Base-by-base conservation (phyloP, 2,797 vertebrate species). In the Microhierax caerulescens region DNA sequence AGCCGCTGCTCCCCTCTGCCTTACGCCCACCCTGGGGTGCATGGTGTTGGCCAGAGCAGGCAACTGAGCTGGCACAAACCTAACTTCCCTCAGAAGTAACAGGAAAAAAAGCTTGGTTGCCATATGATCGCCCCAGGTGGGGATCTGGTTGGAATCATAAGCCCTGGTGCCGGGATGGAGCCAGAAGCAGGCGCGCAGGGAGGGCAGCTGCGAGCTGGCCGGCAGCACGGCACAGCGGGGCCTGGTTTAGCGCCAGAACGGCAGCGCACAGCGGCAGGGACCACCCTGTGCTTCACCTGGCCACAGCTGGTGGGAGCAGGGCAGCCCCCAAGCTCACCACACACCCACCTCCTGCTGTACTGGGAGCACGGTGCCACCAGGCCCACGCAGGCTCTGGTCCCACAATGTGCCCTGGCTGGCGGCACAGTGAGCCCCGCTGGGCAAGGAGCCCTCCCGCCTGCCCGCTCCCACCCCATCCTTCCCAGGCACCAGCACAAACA, bases 391-490 rank as follows among this genome's bases (percentile, higher is more conserved):
- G 25, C 30, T 23, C 22, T 4, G 30, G 48, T 28, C 36, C 36
- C 16, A 9, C 5, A 0, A 1, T 21, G 32, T 22, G 68, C 45
- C 36, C 0, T 2, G 12, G 19, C 50, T 5, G 68, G 41, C 2
- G 53, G 34, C 8, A 2, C 6, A 43, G 21, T 3, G 1, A 70
- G 21, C 20, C 43, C 69, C 32, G 37, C 19, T 28, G 30, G 2
- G 37, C 19, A 19, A 53, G 72, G 54, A 77, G 47, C 54, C n/a
- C 34, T 32, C 74, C 65, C 8, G 45, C 24, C 1, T 28, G 43
- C 64, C 54, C n/a, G 17, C 13, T 69, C 41, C 23, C 45, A 69
- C 27, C 14, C 53, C 28, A 14, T 75, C 47, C 36, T 45, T 78
- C 57, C 65, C 61, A 60, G 6, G 15, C 4, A 12, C 23, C 82